Conservation (phyloP, 2,113 vertebrate genomes). For the Xenopus tropicalis region UCB_Xtro_10.0 CM004447.2:133991001-133991500, state of each 20-base stretch:
- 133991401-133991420: too few species aligned
- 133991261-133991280: too few species aligned
- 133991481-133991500: too few species aligned
- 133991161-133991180: conserved; percentile 37
- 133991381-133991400: too few species aligned
- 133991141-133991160: conserved; percentile 38
- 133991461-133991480: too few species aligned
- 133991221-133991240: conserved; percentile 17
- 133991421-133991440: too few species aligned
- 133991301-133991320: too few species aligned
- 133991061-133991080: conserved; percentile 36
- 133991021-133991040: conserved; percentile 25
- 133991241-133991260: conserved; percentile 17
- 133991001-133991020: not conserved
- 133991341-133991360: too few species aligned
- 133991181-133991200: conserved; percentile 19
- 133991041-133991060: conserved; percentile 38
- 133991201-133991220: conserved; percentile 9
- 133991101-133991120: conserved; percentile 38
- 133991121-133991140: conserved; percentile 38
- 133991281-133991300: too few species aligned
- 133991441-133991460: too few species aligned
- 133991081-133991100: conserved; percentile 37
- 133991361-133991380: too few species aligned
- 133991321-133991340: too few species aligned